A percentile compares a stretch with the other conserved stretches of the same genome.
These are phyloP conservation scores for Zoanthus gigantus DNA, from an alignment of 92 coral and sea anemone genomes.

Conservation along the genomic window DNA sequence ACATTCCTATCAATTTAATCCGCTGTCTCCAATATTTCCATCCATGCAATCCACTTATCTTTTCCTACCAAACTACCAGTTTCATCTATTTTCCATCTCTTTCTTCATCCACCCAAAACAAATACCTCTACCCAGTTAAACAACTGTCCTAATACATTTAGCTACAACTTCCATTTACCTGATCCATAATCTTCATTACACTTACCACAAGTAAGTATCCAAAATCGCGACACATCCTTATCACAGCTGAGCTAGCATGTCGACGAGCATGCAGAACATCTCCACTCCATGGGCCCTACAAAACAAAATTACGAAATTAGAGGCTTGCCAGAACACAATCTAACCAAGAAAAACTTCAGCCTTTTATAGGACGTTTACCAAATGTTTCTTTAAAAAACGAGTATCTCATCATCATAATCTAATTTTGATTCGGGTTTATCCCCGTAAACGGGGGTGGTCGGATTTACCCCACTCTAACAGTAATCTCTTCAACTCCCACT, in stretches of 20 bases:
- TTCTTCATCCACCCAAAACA: neutral
- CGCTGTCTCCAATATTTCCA: no score
- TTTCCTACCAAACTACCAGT: no score
- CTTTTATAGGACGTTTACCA: no score
- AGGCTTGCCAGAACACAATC: neutral
- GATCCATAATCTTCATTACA: neutral
- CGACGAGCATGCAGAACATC: conserved; percentile 91
- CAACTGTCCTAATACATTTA: no score
- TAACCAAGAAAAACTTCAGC: neutral
- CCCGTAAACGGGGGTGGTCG: no score
- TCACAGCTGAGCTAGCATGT: conserved; percentile 75
- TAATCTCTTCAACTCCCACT: no score
- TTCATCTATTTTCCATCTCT: neutral
- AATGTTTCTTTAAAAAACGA: no score
- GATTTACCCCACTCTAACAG: no score
- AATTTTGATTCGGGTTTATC: no score
- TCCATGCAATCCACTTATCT: no score
- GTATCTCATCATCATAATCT: no score
- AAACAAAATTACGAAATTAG: neutral
- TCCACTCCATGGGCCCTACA: conserved; percentile 80
- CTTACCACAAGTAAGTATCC: conserved; percentile 86
- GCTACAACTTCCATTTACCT: neutral
- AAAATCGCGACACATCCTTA: conserved; percentile 77
- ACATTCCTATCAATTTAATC: no score
- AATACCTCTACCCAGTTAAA: neutral